Evolutionary conservation across 1,140 invertebrate species (phyloP).

Genomic region (Orchestia grillus): DNA sequence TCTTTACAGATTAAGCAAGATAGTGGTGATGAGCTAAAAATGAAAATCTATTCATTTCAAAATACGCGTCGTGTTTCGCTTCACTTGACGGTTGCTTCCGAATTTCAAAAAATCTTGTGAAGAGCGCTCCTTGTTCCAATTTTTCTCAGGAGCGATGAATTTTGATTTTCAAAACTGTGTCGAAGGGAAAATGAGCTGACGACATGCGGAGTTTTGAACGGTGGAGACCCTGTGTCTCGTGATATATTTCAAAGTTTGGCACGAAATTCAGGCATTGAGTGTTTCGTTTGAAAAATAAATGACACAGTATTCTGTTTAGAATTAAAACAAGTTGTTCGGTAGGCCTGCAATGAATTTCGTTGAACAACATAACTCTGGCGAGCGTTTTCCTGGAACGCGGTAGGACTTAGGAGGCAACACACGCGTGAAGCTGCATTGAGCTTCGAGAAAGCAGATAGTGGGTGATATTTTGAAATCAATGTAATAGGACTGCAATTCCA

Average conservation of each 20-base stretch:
- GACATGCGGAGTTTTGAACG: neutral
- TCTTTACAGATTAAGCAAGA: neutral
- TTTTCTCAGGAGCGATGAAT: neutral
- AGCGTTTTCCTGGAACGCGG: too few species aligned
- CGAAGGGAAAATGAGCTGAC: neutral
- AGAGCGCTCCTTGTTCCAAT: too few species aligned
- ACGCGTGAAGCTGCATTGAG: too few species aligned
- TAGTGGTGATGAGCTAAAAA: neutral
- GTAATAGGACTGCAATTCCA: too few species aligned
- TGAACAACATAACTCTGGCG: too few species aligned
- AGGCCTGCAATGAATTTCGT: too few species aligned
- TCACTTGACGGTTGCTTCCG: too few species aligned
- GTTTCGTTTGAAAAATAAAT: neutral
- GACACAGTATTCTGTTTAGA: neutral
- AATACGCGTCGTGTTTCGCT: neutral
- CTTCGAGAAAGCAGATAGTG: too few species aligned
- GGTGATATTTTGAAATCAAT: too few species aligned
- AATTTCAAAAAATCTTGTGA: too few species aligned
- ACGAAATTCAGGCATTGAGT: neutral
- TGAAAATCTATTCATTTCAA: neutral
- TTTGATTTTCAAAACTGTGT: neutral
- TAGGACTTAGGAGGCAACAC: too few species aligned
- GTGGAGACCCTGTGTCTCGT: neutral
- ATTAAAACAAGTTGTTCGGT: too few species aligned
- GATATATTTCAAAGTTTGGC: neutral